These are phyloP conservation scores for Pyrrhia umbra DNA, from an alignment of 2,888 invertebrate species.

Conservation along the genomic window DNA sequence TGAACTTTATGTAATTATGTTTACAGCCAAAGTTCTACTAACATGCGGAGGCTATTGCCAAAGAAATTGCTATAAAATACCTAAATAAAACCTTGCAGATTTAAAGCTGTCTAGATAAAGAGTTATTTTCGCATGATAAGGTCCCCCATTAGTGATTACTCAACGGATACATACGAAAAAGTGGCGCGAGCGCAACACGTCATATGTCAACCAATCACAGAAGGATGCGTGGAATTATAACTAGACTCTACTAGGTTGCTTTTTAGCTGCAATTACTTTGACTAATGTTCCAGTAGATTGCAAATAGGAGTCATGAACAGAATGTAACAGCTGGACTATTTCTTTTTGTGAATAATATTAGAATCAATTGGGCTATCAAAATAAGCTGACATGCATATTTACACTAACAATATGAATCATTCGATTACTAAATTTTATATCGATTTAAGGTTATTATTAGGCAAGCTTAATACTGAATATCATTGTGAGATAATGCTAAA, in stretches of 20 bases:
- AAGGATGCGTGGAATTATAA: conserved; percentile 30
- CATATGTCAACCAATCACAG: conserved; percentile 38
- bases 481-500: not conserved
- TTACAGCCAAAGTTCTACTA: no score
- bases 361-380: not conserved
- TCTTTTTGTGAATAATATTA: not conserved
- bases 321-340: not conserved
- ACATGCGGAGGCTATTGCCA: no score
- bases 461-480: conserved; percentile 1
- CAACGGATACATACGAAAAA: conserved; percentile 29
- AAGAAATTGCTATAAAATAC: not conserved
- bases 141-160: conserved; percentile 26
- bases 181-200: conserved; percentile 44
- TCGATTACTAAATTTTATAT: not conserved
- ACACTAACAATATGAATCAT: not conserved
- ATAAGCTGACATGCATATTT: not conserved
- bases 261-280: not conserved
- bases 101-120: conserved; percentile 2
- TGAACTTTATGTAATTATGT: no score
- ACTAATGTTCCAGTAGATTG: not conserved
- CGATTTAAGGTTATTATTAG: conserved; percentile 7
- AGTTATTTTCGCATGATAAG: conserved; percentile 13
- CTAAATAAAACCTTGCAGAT: not conserved
- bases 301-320: not conserved
- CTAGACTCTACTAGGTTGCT: conserved; percentile 7